These are phyloP conservation scores for Plodia interpunctella DNA, from an alignment of 1,140 invertebrate genomes.

Conservation along the genomic window DNA sequence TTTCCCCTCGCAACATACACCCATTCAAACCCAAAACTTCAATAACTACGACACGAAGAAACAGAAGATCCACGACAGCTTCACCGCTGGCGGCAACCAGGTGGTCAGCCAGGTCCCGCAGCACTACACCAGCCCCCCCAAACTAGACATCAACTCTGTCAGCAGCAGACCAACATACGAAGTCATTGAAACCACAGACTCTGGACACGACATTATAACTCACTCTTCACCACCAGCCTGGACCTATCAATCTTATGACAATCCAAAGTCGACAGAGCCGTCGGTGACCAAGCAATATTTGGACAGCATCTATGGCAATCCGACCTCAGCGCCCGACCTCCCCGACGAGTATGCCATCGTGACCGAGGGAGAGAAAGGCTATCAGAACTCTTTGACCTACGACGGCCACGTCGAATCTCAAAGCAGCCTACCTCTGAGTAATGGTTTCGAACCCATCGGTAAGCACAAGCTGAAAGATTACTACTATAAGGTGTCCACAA, in stretches of 20 bases:
- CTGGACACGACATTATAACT: conserved; percentile 36
- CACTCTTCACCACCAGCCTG: conserved; percentile 44
- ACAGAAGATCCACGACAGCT: conserved; percentile 49
- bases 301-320: conserved; percentile 31
- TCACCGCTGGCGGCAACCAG: conserved; percentile 48
- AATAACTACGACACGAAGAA: conserved; percentile 48
- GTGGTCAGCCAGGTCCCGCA: conserved; percentile 48
- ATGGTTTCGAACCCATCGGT: conserved; percentile 65
- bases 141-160: conserved; percentile 32
- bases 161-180: conserved; percentile 58
- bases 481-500: conserved; percentile 66
- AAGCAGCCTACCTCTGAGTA: conserved; percentile 59
- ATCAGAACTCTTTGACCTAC: conserved; percentile 57
- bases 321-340: conserved; percentile 44
- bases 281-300: conserved; percentile 39
- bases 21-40: conserved; percentile 37
- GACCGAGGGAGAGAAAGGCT: conserved; percentile 58
- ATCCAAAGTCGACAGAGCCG: conserved; percentile 43
- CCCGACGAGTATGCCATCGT: conserved; percentile 62
- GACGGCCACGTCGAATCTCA: conserved; percentile 57
- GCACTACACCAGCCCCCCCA: conserved; percentile 46
- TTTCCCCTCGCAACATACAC: conserved; percentile 30
- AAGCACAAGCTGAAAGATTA: conserved; percentile 67
- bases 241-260: conserved; percentile 42
- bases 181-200: conserved; percentile 63